A percentile compares a stretch with the other conserved stretches of the same genome.
phyloP scores from a whole-genome alignment of 2,888 invertebrate species.

The Syritta pipiens region DNA sequence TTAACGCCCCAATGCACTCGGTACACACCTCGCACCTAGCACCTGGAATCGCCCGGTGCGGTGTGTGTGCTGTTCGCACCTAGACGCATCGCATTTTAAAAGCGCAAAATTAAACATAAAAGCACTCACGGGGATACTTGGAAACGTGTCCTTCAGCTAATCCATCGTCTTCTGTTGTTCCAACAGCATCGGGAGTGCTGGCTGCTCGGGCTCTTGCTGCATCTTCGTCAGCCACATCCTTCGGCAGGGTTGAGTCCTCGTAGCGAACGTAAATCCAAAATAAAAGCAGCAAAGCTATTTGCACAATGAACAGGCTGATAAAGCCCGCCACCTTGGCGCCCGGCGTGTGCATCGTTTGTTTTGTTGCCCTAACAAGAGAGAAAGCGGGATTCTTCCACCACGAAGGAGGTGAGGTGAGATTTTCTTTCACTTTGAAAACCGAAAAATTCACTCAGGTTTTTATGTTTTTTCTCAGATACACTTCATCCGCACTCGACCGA shows the following conservation, averaged over 20 bases:
- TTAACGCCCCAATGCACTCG: slow-evolving; percentile 43
- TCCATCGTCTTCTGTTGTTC: slow-evolving; percentile 74
- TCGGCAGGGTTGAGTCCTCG: too few species aligned
- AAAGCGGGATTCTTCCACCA: too few species aligned
- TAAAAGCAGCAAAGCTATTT: slow-evolving; percentile 80
- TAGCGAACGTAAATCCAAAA: slow-evolving; percentile 81
- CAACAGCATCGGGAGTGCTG: slow-evolving; percentile 5
- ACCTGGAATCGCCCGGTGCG: too few species aligned
- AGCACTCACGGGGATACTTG: slow-evolving; percentile 79
- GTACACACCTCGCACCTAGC: too few species aligned
- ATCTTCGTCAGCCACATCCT: slow-evolving; percentile 40
- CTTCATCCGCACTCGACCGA: slow-evolving; percentile 65
- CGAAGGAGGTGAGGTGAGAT: too few species aligned
- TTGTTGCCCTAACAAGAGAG: slow-evolving; percentile 35
- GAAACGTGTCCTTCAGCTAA: slow-evolving; percentile 77
- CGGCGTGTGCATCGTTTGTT: slow-evolving; percentile 76
- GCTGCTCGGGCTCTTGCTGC: too few species aligned
- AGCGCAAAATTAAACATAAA: slow-evolving; percentile 73
- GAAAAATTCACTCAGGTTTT: background rate
- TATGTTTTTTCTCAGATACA: slow-evolving; percentile 18
- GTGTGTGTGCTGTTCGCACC: too few species aligned
- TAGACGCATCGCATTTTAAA: slow-evolving; percentile 71
- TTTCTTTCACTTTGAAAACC: background rate
- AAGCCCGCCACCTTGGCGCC: slow-evolving; percentile 77
- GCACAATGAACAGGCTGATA: slow-evolving; percentile 79